Base-by-base conservation (phyloP, 2,113 vertebrate genomes). In the Ibidorhyncha struthersii region DNA sequence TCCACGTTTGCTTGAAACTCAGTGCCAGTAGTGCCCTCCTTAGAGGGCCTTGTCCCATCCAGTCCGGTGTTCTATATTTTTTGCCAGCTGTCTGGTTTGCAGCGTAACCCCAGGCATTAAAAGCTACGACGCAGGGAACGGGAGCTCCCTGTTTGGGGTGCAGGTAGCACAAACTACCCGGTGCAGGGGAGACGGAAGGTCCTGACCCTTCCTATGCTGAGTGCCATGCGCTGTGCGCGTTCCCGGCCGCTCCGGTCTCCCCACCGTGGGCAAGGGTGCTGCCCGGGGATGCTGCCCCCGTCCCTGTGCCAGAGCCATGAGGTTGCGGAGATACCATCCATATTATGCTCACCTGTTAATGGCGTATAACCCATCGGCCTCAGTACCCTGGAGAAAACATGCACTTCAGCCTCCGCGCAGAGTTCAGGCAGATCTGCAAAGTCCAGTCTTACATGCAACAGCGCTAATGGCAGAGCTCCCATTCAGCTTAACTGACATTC, bases 401-500 rank as follows among this genome's bases (percentile, higher is more conserved):
- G 43, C 27, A 26, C 66, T 87, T 93, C 67, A 84, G 55, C 49
- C 18, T 65, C 55, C 63, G 45, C 0, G 0, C n/a, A 49, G 66
- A 90, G 58, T 80, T 88, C 61, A 56, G 65, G 70, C 84, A 69
- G 78, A 38, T 58, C 66, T 72, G 82, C 71, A 27, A 45, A 90
- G 82, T 53, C 69, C 59, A 25, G 2, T 72, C 74, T 62, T 40
- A 25, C 14, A 0, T 15, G 65, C 58, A 34, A 10, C 27, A 58
- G 62, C 1, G 0, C 74, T 96, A 67, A 78, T 86, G 80, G 43
- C 53, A 45, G 71, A 47, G 66, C 36, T 95, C 66, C 71, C 63
- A 40, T 85, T 50, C 76, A 74, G 45, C 86, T 86, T 95, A 92
- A 84, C 73, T 96, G 81, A 91, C 86, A 95, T 89, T 89, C 93